Evolutionary conservation across 2,113 vertebrate genomes (phyloP).

Genomic region (Galeopterus variegatus): DNA sequence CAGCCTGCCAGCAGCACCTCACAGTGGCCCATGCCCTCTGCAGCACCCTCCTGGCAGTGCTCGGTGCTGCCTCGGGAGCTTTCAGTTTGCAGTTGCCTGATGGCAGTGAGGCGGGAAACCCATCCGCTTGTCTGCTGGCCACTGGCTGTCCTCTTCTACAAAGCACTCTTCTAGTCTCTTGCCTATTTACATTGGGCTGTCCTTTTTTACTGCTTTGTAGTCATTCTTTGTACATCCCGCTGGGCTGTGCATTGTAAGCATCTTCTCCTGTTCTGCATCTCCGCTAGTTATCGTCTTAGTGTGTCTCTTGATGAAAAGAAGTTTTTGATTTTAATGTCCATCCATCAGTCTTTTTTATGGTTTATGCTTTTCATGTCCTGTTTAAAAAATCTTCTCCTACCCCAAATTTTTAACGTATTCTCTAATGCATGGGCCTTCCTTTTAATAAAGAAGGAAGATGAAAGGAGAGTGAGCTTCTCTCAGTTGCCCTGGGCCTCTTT

Average conservation of each 20-base stretch:
- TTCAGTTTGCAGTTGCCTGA: neutral
- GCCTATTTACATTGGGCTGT: accelerated
- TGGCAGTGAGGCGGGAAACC: too few species aligned
- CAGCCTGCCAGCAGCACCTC: neutral
- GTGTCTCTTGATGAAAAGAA: accelerated
- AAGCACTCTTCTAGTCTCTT: neutral
- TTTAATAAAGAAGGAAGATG: neutral
- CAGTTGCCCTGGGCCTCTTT: too few species aligned
- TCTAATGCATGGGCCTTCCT: neutral
- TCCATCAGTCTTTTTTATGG: accelerated
- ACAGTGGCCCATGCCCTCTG: neutral
- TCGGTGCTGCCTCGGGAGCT: neutral
- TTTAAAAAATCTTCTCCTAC: too few species aligned
- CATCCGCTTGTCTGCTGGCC: neutral
- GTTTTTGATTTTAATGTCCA: neutral
- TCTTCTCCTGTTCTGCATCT: accelerated
- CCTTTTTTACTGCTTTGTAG: accelerated
- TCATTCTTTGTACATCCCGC: neutral
- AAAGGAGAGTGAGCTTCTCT: too few species aligned
- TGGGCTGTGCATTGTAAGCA: too few species aligned
- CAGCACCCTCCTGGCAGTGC: neutral
- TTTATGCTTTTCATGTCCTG: accelerated
- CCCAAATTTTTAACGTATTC: neutral
- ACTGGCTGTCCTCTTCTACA: too few species aligned
- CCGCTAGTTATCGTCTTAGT: accelerated